Percentiles rank a stretch among this genome's conserved stretches.
These are phyloP conservation scores for Apogon talboti DNA, from an alignment of 2,797 vertebrate species.

Conservation along the genomic window DNA sequence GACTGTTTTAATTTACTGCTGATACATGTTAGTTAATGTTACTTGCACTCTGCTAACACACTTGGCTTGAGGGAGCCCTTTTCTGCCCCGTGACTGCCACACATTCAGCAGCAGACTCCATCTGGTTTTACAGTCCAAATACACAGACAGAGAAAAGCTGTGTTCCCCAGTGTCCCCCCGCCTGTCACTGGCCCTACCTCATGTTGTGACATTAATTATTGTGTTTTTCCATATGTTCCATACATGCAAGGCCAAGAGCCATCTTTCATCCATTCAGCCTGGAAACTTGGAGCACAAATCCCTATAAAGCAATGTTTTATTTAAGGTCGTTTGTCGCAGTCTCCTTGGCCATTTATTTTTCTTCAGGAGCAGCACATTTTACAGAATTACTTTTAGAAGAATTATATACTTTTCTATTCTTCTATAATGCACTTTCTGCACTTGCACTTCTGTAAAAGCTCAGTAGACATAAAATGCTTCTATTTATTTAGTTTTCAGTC, in stretches of 20 bases:
- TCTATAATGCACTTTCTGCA: constrained; percentile 71
- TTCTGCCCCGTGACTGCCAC: constrained; percentile 58
- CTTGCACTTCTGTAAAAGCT: constrained; percentile 79
- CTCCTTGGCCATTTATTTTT: constrained; percentile 71
- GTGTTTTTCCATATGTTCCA: constrained; percentile 80
- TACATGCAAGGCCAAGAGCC: constrained; percentile 75
- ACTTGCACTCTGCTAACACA: constrained; percentile 44
- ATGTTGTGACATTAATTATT: constrained; percentile 83
- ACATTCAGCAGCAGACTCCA: constrained; percentile 70
- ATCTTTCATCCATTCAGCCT: constrained; percentile 73
- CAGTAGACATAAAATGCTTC: constrained; percentile 74
- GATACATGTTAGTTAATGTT: constrained; percentile 38
- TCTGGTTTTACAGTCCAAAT: constrained; percentile 78
- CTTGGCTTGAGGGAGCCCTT: constrained; percentile 52
- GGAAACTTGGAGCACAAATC: constrained; percentile 75
- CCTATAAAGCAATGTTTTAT: constrained; percentile 74
- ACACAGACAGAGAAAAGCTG: constrained; percentile 72
- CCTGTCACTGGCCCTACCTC: constrained; percentile 73
- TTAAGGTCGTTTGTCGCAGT: constrained; percentile 74
- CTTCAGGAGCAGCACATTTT: constrained; percentile 69
- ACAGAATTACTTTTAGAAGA: constrained; percentile 67
- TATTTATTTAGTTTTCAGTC: constrained; percentile 78
- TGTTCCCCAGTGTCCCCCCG: constrained; percentile 68
- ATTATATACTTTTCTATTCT: constrained; percentile 73
- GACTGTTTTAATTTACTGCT: constrained; percentile 33